A percentile compares a stretch with the other conserved stretches of the same genome.
phyloP scores from a whole-genome alignment of 2,113 vertebrate genomes.

The Echinops telfairi region DNA sequence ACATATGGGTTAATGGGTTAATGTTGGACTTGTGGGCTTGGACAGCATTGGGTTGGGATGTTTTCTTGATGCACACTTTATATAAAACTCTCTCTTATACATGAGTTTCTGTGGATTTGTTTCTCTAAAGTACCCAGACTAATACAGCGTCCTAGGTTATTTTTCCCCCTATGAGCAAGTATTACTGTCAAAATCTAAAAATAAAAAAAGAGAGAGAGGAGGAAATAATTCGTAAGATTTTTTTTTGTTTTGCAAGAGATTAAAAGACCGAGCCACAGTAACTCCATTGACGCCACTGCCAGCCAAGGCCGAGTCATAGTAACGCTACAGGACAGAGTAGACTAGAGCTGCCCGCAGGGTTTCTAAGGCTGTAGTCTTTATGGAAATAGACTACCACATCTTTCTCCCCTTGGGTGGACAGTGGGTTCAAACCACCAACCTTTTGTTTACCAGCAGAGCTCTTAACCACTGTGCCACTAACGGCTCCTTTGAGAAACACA shows the following conservation, averaged over 20 bases:
- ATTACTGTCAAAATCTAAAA: conserved; percentile 45
- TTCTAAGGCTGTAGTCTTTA: background rate
- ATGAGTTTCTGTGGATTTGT: no score
- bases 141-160: no score
- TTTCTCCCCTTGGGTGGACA: background rate
- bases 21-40: no score
- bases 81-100: no score
- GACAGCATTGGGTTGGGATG: no score
- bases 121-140: no score
- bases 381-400: background rate
- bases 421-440: background rate
- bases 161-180: background rate
- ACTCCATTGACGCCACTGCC: background rate
- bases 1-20: no score
- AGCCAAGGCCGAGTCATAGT: background rate
- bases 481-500: background rate
- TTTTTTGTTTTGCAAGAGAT: background rate
- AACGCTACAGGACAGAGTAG: background rate
- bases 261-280: background rate
- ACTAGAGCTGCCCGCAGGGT: background rate
- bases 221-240: background rate
- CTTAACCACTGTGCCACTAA: background rate
- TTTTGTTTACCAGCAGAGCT: background rate
- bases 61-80: no score
- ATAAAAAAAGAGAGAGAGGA: background rate